phyloP scores from a whole-genome alignment of 2,888 invertebrate genomes.

The Glomeris marginata region DNA sequence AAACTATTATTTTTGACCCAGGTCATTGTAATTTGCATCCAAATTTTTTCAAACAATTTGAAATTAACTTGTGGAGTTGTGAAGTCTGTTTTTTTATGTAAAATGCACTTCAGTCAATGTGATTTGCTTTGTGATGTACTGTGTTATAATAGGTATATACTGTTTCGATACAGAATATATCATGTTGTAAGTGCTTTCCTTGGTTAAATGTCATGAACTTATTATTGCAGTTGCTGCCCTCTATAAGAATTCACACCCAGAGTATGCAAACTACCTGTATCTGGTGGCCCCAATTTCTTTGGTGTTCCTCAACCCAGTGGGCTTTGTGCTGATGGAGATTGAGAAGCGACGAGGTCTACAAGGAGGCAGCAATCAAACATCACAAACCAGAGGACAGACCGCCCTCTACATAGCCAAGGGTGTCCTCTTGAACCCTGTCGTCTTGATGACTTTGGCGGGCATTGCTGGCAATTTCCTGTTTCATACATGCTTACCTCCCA shows the following conservation, averaged over 20 bases:
- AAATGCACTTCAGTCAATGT: too few species aligned
- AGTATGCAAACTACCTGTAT: constrained; percentile 79
- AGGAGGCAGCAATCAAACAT: constrained; percentile 16
- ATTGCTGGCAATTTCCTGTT: constrained; percentile 69
- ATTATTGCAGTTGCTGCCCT: constrained; percentile 67
- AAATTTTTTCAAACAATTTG: too few species aligned
- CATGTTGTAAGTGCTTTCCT: too few species aligned
- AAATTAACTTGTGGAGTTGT: too few species aligned
- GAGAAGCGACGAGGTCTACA: constrained; percentile 37
- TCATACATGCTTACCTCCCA: constrained; percentile 56
- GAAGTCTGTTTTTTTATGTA: too few species aligned
- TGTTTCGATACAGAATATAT: too few species aligned
- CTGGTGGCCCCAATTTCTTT: constrained; percentile 87
- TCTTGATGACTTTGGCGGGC: constrained; percentile 85
- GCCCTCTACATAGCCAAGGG: constrained; percentile 38
- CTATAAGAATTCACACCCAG: constrained; percentile 69
- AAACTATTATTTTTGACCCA: too few species aligned
- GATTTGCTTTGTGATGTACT: too few species aligned
- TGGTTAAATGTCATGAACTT: too few species aligned
- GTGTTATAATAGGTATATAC: too few species aligned
- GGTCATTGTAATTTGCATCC: too few species aligned
- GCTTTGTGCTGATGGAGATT: constrained; percentile 77
- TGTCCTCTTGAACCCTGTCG: constrained; percentile 70
- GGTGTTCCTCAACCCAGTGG: constrained; percentile 79
- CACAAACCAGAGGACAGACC: constrained; percentile 9